phyloP scores from a whole-genome alignment of 1,140 invertebrate species.

The Limonius californicus region DNA sequence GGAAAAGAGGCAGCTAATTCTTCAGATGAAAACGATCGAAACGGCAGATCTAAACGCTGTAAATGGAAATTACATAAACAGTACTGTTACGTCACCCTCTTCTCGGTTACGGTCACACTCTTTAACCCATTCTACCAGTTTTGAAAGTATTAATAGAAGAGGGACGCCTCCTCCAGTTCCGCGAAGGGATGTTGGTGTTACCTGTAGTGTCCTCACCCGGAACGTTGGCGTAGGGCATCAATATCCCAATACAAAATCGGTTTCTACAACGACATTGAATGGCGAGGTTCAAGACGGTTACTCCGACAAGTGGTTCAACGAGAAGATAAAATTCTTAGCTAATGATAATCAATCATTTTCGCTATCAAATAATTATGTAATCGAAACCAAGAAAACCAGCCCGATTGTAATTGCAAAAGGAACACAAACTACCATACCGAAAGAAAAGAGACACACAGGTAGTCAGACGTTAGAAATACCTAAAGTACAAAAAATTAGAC shows the following conservation, averaged over 20 bases:
- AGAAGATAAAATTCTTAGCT: slow-evolving; percentile 40
- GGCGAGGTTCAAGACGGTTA: slow-evolving; percentile 28
- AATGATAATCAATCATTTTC: neutral
- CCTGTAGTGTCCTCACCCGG: slow-evolving; percentile 61
- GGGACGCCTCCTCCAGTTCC: slow-evolving; percentile 32
- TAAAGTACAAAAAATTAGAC: slow-evolving; percentile 17
- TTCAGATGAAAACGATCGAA: slow-evolving; percentile 53
- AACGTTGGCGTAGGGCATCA: slow-evolving; percentile 60
- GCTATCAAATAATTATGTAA: slow-evolving; percentile 21
- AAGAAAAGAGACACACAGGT: slow-evolving; percentile 40
- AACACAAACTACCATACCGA: slow-evolving; percentile 30
- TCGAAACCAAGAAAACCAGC: slow-evolving; percentile 37
- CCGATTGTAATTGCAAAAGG: slow-evolving; percentile 27
- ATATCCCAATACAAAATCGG: slow-evolving; percentile 44
- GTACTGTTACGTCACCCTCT: neutral
- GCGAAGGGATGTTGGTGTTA: slow-evolving; percentile 62
- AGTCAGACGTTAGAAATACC: slow-evolving; percentile 41
- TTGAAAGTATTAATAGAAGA: slow-evolving; percentile 25
- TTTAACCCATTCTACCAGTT: slow-evolving; percentile 26
- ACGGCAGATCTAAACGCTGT: slow-evolving; percentile 42
- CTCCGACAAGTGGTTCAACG: slow-evolving; percentile 41
- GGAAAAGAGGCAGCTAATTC: slow-evolving; percentile 65
- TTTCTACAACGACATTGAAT: slow-evolving; percentile 38
- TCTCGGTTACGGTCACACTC: slow-evolving; percentile 31
- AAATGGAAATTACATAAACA: slow-evolving; percentile 37